Base-by-base conservation (phyloP, 1,140 invertebrate species). In the Caerostris extrusa region DNA sequence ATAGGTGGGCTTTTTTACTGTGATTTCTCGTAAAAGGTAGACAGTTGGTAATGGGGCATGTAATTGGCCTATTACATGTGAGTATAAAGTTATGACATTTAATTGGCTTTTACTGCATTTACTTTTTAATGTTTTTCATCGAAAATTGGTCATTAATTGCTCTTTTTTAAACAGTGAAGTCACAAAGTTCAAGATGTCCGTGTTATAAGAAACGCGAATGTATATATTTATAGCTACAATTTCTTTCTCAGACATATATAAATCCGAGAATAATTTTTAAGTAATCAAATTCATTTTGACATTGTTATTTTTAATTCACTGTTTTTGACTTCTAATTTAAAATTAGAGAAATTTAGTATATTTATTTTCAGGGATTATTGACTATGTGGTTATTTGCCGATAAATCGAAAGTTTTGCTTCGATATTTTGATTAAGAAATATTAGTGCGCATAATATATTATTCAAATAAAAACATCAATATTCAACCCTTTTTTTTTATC, bases 21-120 rank as follows among this genome's bases (percentile, higher is more conserved):
- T 12, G n/a, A 69, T 69, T 90, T 82, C 17, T 82, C 12, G 12
- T 67, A 92, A 85, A 92, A 92, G 77, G 58, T 64, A 14, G 58
- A 92, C n/a, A 67, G 60, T 69, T 81, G 50, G 60, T 85, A 92
- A 92, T 57, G 81, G 64, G 85, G 81, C 81, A 85, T 92, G 82
- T 92, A 92, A 85, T 92, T 92, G 81, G 57, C 6, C 90, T 67
- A 92, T 92, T 92, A 85, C 53, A 19, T 17, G 53, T 85, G 77
- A 64, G 12, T 85, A 92, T 92, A 57, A 58, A 82, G 71, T 60
- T 91, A 77, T 77, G 71, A 12, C 17, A 64, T 55, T 82, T 91
- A 91, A 82, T 81, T 91, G 34, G 77, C 17, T 55, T 67, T 61
- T 57, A 88, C 12, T 85, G 14, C 71, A 50, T 34, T 77, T 50